A percentile compares a stretch with the other conserved stretches of the same genome.
Conservation (phyloP, 2,113 vertebrate species). For the Corythornis madagascariensis region DNA sequence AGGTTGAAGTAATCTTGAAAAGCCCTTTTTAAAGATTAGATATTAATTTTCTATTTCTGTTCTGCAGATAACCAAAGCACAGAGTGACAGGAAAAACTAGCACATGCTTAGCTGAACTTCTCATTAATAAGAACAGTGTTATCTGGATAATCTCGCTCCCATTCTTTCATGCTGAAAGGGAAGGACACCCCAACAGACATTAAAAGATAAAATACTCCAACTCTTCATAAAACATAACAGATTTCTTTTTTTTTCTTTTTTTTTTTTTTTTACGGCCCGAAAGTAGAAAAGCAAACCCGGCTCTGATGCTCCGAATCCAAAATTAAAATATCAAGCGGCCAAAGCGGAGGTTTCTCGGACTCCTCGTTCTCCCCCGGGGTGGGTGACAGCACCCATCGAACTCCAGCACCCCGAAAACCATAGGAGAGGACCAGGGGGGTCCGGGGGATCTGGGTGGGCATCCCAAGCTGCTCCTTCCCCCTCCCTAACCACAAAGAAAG, state of each 20-base stretch:
- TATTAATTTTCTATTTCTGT: background rate
- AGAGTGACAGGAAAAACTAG: background rate
- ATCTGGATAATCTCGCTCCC: background rate
- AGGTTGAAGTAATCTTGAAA: slow-evolving; percentile 40
- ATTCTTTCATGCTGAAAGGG: slow-evolving; percentile 2
- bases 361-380: too few relatives aligned
- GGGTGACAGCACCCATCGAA: too few relatives aligned
- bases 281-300: background rate
- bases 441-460: accelerated
- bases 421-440: background rate
- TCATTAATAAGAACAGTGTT: slow-evolving; percentile 4
- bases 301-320: background rate
- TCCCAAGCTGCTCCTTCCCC: background rate
- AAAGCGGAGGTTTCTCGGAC: background rate
- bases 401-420: too few relatives aligned
- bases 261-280: background rate
- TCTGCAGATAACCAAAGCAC: slow-evolving; percentile 27
- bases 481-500: too few relatives aligned
- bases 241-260: background rate
- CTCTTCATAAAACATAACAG: background rate
- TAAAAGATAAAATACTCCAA: background rate
- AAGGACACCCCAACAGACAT: slow-evolving; percentile 2
- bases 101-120: slow-evolving; percentile 12
- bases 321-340: background rate
- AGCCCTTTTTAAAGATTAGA: slow-evolving; percentile 42